Percentiles rank a stretch among this genome's conserved stretches.
Evolutionary conservation across 2,113 vertebrate species (phyloP).

Genomic region (Nyctereutes procyonoides): DNA sequence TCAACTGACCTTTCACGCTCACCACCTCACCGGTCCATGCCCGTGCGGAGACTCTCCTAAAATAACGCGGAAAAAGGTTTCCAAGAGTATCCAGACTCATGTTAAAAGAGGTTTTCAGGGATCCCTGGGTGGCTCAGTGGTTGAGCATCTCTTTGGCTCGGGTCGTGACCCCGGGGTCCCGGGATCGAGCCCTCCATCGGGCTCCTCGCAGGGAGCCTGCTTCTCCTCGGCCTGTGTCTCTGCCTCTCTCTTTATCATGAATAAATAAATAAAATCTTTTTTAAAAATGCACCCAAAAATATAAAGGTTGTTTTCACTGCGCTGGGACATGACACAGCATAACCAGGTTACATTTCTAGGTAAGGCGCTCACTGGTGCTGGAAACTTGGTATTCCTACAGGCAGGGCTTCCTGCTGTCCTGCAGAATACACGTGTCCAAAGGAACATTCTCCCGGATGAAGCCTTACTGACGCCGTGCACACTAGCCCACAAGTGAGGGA

Average conservation of each 20-base stretch:
- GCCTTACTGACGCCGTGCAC: neutral
- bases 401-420: neutral
- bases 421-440: neutral
- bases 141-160: too few relatives aligned
- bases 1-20: neutral
- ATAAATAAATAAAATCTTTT: too few relatives aligned
- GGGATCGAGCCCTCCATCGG: too few relatives aligned
- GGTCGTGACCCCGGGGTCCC: too few relatives aligned
- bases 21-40: too few relatives aligned
- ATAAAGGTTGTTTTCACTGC: neutral
- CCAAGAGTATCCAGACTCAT: neutral
- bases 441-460: constrained; percentile 13
- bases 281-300: too few relatives aligned
- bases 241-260: too few relatives aligned
- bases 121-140: too few relatives aligned
- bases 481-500: neutral
- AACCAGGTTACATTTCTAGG: neutral
- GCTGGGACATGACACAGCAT: neutral
- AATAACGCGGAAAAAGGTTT: neutral
- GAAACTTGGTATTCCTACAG: constrained; percentile 27
- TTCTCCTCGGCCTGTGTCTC: too few relatives aligned
- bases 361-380: neutral
- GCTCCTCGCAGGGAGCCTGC: too few relatives aligned
- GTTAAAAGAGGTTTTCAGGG: constrained; percentile 12
- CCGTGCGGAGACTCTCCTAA: neutral